phyloP scores from a whole-genome alignment of 2,113 vertebrate species.

The Dasyurus viverrinus region DNA sequence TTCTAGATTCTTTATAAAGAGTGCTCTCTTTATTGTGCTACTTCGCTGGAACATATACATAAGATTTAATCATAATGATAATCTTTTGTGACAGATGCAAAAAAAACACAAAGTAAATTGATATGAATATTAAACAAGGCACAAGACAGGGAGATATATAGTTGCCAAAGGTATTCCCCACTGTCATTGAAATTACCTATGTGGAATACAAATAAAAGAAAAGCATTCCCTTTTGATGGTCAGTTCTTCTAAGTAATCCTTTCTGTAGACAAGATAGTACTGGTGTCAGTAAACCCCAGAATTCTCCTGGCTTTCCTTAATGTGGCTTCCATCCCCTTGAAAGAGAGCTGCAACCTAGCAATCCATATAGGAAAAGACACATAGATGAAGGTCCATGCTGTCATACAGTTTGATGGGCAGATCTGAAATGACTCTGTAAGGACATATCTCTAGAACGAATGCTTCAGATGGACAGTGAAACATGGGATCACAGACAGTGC shows the following conservation, averaged over 20 bases:
- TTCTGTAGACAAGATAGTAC: background rate
- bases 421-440: background rate
- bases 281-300: background rate
- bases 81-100: background rate
- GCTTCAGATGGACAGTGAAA: background rate
- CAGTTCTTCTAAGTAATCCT: background rate
- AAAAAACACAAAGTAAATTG: background rate
- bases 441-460: background rate
- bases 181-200: background rate
- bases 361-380: background rate
- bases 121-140: background rate
- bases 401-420: background rate
- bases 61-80: background rate
- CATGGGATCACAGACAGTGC: background rate
- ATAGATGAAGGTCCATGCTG: background rate
- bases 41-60: background rate
- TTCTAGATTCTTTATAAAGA: background rate
- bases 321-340: background rate
- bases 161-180: background rate
- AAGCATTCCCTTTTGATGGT: background rate
- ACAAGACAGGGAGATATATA: background rate
- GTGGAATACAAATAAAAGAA: background rate
- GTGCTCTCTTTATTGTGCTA: background rate
- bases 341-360: background rate
- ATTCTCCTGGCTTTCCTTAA: background rate